Base-by-base conservation (phyloP, 2,888 invertebrate species). In the Cryptocephalus primarius region DNA sequence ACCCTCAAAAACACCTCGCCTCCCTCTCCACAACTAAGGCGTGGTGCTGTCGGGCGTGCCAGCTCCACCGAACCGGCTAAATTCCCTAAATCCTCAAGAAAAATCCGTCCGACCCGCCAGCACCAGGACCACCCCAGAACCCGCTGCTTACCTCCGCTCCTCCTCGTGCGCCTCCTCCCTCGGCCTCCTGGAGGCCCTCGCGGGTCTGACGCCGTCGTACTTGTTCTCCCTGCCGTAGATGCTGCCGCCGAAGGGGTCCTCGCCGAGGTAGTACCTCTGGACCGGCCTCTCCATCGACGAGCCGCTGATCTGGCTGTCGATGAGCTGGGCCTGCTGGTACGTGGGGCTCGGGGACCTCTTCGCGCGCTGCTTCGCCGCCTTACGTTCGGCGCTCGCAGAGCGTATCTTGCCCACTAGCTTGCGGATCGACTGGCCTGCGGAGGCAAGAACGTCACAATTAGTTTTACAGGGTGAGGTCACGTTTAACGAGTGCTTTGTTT, bases 201-300 rank as follows among this genome's bases (percentile, higher is more conserved):
- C 66, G 50, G 79, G 71, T 69, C 75, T 77, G 12, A 74, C 75
- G 63, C 81, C 80, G 69, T 83, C 84, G 72, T 88, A 88, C 65
- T 88, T 85, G 69, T 86, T 86, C 70, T 88, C 88, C 61, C 85
- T 79, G 52, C 88, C 87, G 69, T 86, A 88, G 65, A 88, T 84
- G 70, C 84, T 85, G 22, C 82, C 81, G 47, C 83, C 85, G 68
- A 87, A 89, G 32, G 88, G 88, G 74, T 89, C 88, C 72, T 89
- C 88, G 36, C 88, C 88, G 56, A 89, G 76, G 69, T 89, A 89
- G 72, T 88, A 89, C 51, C 70, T 50, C 49, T 52, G 43, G 40
- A 43, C 44, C 6, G 45, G 33, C 45, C 60, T 56, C 46, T 63
- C 63, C 62, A 61, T 59, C 34, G 51, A 48, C 49, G 60, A 56